Percentiles rank a stretch among this genome's conserved stretches.
Evolutionary conservation across 2,888 invertebrate genomes (phyloP).

Genomic region (Erannis defoliaria): DNA sequence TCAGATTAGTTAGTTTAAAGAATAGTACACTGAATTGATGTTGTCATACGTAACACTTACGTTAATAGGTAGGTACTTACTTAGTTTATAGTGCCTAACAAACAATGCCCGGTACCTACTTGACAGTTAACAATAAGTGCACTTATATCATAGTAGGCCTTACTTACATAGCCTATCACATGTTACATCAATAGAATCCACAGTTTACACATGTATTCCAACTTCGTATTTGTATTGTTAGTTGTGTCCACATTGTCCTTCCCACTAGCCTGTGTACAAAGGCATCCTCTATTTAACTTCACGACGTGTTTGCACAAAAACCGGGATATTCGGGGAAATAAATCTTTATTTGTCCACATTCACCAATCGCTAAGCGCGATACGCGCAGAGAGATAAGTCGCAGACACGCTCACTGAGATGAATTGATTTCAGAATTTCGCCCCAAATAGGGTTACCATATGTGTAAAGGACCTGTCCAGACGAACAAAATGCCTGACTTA

Average conservation of each 20-base stretch:
- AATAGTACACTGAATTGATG: background rate
- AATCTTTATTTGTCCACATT: slow-evolving; percentile 76
- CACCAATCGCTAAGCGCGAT: slow-evolving; percentile 64
- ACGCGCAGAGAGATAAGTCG: slow-evolving; percentile 59
- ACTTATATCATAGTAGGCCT: background rate
- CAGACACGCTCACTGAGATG: slow-evolving; percentile 59
- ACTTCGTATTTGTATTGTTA: slow-evolving; percentile 48
- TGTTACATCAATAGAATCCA: slow-evolving; percentile 60
- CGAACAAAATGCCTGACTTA: too few relatives aligned
- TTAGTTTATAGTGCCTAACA: background rate
- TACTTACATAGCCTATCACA: slow-evolving; percentile 32
- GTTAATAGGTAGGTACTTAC: background rate
- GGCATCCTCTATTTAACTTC: slow-evolving; percentile 66
- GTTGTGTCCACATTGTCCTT: slow-evolving; percentile 64
- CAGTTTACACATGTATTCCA: slow-evolving; percentile 57
- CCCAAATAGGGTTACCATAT: too few relatives aligned
- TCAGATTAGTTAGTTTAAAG: too few relatives aligned
- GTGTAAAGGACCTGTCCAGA: too few relatives aligned
- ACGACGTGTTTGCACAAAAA: slow-evolving; percentile 71
- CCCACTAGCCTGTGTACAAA: slow-evolving; percentile 64
- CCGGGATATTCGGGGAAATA: slow-evolving; percentile 68
- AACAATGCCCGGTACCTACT: background rate
- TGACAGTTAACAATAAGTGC: background rate
- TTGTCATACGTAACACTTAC: background rate
- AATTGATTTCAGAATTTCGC: slow-evolving; percentile 54